Conservation (phyloP, 2,113 vertebrate genomes). For the Fregata magnificens region DNA sequence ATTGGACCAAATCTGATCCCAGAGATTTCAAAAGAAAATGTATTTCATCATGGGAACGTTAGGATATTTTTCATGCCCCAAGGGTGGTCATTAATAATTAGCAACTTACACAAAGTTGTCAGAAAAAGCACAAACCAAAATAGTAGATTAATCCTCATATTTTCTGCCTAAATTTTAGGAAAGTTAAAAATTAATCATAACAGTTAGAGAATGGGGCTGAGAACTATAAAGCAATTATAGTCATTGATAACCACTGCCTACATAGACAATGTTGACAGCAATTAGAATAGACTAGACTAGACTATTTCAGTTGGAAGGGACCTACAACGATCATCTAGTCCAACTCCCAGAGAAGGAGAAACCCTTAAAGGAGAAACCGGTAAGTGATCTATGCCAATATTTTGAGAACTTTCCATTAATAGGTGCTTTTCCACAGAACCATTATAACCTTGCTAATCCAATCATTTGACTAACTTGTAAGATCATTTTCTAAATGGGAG, state of each 20-base stretch:
- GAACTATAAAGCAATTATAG: not conserved
- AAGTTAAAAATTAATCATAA: not conserved
- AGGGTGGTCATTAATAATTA: not conserved
- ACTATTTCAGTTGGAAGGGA: not conserved
- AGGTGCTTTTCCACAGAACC: not conserved
- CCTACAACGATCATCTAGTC: not conserved
- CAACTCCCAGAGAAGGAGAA: not conserved
- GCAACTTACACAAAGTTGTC: not conserved
- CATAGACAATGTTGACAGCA: not conserved
- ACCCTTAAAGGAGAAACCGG: not conserved
- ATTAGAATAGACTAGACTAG: not conserved
- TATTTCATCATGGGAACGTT: not conserved
- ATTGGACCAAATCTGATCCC: not conserved
- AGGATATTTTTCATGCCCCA: not conserved
- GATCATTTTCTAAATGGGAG: not conserved
- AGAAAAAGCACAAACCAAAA: not conserved
- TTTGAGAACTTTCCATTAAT: not conserved
- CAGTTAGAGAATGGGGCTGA: not conserved
- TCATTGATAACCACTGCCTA: not conserved
- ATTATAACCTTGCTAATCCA: not conserved
- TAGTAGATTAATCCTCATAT: not conserved
- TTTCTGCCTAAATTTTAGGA: not conserved
- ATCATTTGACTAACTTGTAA: not conserved
- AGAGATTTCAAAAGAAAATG: not conserved
- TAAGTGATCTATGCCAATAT: not conserved